Evolutionary conservation across 2,113 vertebrate genomes (phyloP).

Genomic region (Thalassarche chlororhynchos): DNA sequence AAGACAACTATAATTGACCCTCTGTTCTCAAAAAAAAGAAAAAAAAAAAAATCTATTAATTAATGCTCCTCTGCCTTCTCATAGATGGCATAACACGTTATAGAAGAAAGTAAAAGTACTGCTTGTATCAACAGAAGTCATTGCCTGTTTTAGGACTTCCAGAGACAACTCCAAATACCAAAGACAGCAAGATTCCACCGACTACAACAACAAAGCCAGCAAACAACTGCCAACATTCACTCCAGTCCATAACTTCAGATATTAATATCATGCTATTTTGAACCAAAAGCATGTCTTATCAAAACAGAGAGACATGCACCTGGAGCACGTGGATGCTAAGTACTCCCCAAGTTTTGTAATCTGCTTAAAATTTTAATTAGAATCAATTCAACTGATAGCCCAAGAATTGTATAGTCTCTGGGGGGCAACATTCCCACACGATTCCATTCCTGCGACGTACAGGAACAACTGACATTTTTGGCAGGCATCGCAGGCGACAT

Average conservation of each 20-base stretch:
- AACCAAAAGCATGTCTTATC: background rate
- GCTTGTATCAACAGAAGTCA: background rate
- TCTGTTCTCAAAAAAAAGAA: background rate
- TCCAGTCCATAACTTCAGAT: background rate
- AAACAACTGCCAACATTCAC: background rate
- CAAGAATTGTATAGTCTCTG: background rate
- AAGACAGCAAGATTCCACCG: background rate
- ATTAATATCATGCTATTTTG: background rate
- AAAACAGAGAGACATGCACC: background rate
- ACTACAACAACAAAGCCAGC: background rate
- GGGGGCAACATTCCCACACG: background rate
- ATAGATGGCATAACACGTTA: background rate
- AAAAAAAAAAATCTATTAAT: background rate
- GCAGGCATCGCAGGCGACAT: background rate
- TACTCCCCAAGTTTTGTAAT: background rate
- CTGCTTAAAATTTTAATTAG: background rate
- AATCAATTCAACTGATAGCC: background rate
- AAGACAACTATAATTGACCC: background rate
- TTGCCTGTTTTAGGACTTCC: background rate
- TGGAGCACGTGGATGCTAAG: accelerated
- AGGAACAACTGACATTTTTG: background rate
- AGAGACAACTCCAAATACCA: background rate
- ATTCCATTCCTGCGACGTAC: background rate
- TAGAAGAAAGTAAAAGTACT: background rate
- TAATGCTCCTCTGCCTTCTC: background rate